phyloP scores from a whole-genome alignment of 2,797 vertebrate species.

The Pantherophis vulpinus region DNA sequence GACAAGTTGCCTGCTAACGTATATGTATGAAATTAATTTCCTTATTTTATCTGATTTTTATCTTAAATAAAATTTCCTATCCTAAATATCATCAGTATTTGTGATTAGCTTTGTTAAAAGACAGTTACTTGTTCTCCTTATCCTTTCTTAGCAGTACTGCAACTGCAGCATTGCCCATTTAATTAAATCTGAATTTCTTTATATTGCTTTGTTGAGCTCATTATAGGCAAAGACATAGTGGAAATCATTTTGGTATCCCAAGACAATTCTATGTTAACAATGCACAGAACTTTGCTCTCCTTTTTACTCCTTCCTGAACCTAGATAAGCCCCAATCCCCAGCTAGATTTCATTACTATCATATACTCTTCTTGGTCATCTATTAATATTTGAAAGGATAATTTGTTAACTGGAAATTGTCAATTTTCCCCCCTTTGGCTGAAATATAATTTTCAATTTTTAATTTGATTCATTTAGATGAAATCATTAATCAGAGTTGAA shows the following conservation, averaged over 20 bases:
- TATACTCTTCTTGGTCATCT: conserved; percentile 81
- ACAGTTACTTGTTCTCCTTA: conserved; percentile 65
- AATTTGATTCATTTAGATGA: conserved; percentile 99
- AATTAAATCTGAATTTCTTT: conserved; percentile 69
- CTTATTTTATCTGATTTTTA: background rate
- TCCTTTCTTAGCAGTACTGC: conserved; percentile 58
- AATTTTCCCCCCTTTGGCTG: conserved; percentile 89
- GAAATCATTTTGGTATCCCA: conserved; percentile 70
- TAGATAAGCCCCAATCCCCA: conserved; percentile 75
- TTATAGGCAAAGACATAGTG: conserved; percentile 65
- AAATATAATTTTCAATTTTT: conserved; percentile 99
- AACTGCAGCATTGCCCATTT: conserved; percentile 59
- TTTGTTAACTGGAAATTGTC: conserved; percentile 95
- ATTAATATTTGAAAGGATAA: conserved; percentile 99
- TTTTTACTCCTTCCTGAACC: conserved; percentile 62
- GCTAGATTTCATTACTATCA: conserved; percentile 83
- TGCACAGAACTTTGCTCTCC: conserved; percentile 55
- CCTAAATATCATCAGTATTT: conserved; percentile 3
- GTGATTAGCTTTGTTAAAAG: conserved; percentile 60
- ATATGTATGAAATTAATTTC: background rate
- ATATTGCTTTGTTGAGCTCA: conserved; percentile 69
- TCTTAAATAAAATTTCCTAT: conserved; percentile 2
- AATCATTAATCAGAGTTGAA: conserved; percentile 99
- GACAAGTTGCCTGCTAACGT: conserved; percentile 3
- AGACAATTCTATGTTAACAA: conserved; percentile 71